phyloP scores from a whole-genome alignment of 37 sponge, comb jelly and placozoan genomes.

The Spongilla lacustris region DNA sequence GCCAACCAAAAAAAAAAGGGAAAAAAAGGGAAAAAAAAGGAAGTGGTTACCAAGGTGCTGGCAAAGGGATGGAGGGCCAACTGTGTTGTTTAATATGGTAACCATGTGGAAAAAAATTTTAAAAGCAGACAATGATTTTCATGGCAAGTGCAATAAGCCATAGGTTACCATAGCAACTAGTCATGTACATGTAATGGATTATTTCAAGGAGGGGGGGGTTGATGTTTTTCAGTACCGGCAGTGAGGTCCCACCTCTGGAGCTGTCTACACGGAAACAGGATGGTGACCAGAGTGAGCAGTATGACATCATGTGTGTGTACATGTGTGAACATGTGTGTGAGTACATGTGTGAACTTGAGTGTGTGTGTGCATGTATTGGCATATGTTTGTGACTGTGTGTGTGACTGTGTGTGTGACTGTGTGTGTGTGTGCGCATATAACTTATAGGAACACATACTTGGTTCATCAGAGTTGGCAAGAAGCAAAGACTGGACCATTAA shows the following conservation, averaged over 20 bases:
- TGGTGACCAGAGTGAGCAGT: background rate
- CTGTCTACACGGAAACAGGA: background rate
- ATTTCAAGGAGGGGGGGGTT: no score
- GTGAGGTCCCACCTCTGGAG: background rate
- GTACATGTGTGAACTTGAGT: background rate
- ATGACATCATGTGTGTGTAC: background rate
- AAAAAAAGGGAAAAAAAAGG: background rate
- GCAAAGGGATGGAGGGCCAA: no score
- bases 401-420: background rate
- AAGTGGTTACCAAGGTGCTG: no score
- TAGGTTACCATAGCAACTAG: slow-evolving; percentile 58
- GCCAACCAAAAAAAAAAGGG: background rate
- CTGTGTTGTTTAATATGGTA: no score
- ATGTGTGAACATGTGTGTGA: slow-evolving; percentile 1
- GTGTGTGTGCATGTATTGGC: no score
- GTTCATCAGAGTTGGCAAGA: slow-evolving; percentile 40
- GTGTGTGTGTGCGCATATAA: background rate
- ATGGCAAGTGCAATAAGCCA: background rate
- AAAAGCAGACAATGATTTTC: no score
- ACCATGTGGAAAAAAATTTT: no score
- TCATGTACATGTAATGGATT: slow-evolving; percentile 72
- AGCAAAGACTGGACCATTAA: slow-evolving; percentile 63
- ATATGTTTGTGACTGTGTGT: background rate
- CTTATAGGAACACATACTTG: background rate
- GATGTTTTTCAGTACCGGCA: slow-evolving; percentile 38